Percentiles rank a stretch among this genome's conserved stretches.
Evolutionary conservation across 2,113 vertebrate species (phyloP).

Genomic region (Python bivittatus): DNA sequence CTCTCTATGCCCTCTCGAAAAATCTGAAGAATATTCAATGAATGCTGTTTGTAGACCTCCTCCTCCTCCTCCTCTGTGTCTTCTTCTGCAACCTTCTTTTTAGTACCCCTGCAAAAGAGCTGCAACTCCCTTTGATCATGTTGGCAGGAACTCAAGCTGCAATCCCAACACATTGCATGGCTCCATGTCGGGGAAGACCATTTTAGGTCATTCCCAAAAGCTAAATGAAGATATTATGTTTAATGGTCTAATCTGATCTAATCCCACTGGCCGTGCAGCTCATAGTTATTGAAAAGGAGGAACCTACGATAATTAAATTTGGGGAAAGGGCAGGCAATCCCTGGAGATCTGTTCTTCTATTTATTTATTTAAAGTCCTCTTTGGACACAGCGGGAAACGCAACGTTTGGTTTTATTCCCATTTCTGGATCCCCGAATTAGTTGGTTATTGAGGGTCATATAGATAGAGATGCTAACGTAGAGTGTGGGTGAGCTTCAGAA

Average conservation of each 20-base stretch:
- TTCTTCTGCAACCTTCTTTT: no score
- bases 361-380: conserved; percentile 41
- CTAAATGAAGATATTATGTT: conserved; percentile 42
- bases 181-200: background rate
- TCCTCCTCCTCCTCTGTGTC: no score
- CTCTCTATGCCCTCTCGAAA: no score
- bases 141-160: background rate
- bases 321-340: conserved; percentile 35
- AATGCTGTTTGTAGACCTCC: background rate
- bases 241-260: conserved; percentile 56
- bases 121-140: background rate
- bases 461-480: background rate
- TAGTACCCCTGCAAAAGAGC: no score
- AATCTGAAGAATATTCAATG: background rate
- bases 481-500: background rate
- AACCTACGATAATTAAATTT: conserved; percentile 41
- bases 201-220: conserved; percentile 33
- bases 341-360: conserved; percentile 21
- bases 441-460: conserved; percentile 15
- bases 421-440: conserved; percentile 32
- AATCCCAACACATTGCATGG: background rate
- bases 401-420: background rate
- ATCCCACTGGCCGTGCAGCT: conserved; percentile 46
- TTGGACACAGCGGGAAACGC: background rate
- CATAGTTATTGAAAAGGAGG: conserved; percentile 56